phyloP scores from a whole-genome alignment of 2,888 invertebrate genomes.

The Anodontia alba region DNA sequence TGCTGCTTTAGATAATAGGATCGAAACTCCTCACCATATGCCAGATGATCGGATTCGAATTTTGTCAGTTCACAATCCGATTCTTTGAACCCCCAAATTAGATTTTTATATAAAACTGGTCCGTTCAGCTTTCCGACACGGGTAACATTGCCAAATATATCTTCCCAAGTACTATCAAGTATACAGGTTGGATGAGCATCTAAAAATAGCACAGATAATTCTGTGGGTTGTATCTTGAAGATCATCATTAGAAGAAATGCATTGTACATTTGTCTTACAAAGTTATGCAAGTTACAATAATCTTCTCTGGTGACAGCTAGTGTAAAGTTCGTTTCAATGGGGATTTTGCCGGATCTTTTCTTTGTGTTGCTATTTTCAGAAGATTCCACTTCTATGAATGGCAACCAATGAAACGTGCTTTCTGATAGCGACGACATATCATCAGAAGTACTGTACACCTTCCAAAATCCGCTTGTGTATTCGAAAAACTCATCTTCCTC shows the following conservation, averaged over 20 bases:
- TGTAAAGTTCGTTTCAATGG: neutral
- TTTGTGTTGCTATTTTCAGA: neutral
- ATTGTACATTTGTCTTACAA: conserved; percentile 64
- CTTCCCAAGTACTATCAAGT: conserved; percentile 72
- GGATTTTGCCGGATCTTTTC: neutral
- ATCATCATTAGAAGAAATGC: conserved; percentile 60
- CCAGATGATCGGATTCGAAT: conserved; percentile 48
- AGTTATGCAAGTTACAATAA: conserved; percentile 70
- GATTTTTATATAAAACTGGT: conserved; percentile 52
- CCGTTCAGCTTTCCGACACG: conserved; percentile 60
- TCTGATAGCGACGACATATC: neutral
- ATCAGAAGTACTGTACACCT: conserved; percentile 33
- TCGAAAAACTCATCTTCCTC: conserved; percentile 48
- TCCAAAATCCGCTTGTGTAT: conserved; percentile 52
- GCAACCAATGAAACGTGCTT: neutral
- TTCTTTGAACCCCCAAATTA: conserved; percentile 71
- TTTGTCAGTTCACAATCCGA: conserved; percentile 68
- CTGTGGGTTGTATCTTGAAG: conserved; percentile 51
- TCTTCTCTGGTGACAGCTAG: conserved; percentile 62
- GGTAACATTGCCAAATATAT: conserved; percentile 66
- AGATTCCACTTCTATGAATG: neutral
- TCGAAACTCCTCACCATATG: conserved; percentile 73
- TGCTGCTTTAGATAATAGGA: conserved; percentile 70
- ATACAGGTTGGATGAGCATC: conserved; percentile 75
- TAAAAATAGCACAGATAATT: conserved; percentile 70